Percentiles rank a stretch among this genome's conserved stretches.
Conservation (phyloP, 2,797 vertebrate genomes). For the Orientallactaga sibirica region DNA sequence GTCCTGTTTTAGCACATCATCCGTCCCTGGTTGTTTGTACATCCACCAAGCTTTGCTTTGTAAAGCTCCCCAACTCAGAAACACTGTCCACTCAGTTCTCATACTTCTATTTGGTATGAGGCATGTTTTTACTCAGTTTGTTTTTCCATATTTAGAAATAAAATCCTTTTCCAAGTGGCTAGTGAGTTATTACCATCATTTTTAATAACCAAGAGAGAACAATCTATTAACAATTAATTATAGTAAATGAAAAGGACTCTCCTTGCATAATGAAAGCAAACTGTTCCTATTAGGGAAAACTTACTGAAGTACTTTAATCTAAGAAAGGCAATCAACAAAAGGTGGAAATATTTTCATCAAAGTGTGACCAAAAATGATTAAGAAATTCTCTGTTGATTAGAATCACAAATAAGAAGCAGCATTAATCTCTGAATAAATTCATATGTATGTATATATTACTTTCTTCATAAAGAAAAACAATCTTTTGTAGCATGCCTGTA, state of each 20-base stretch:
- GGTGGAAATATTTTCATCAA: constrained; percentile 81
- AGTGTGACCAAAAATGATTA: constrained; percentile 78
- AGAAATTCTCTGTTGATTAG: constrained; percentile 69
- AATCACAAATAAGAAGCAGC: constrained; percentile 59
- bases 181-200: constrained; percentile 74
- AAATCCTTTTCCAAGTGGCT: constrained; percentile 70
- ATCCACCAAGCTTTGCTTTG: neutral
- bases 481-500: neutral
- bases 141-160: constrained; percentile 66
- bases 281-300: constrained; percentile 66
- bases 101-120: neutral
- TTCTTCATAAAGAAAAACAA: constrained; percentile 48
- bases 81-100: neutral
- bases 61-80: neutral
- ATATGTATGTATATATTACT: constrained; percentile 14
- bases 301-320: constrained; percentile 72
- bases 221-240: constrained; percentile 82
- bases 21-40: neutral
- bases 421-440: constrained; percentile 68
- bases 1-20: neutral
- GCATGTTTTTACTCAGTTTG: constrained; percentile 4
- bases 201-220: constrained; percentile 76
- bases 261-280: constrained; percentile 71
- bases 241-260: constrained; percentile 79
- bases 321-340: constrained; percentile 77